Base-by-base conservation (phyloP, 1,140 invertebrate genomes). In the Thaumatotibia leucotreta region DNA sequence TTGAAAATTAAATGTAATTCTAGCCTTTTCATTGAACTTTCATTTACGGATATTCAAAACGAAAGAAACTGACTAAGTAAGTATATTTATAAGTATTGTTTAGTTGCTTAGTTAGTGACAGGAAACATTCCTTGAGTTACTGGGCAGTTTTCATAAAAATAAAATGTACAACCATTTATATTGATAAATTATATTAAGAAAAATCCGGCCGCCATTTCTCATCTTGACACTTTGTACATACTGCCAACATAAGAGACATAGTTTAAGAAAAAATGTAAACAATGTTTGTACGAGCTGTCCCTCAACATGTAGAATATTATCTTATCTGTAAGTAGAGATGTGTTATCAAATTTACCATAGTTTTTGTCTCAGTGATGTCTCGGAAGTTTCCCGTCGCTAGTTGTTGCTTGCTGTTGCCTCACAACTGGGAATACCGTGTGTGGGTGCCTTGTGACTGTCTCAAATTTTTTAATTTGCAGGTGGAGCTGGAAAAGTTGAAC, bases 401-500 rank as follows among this genome's bases (percentile, higher is more conserved):
- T 66, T 87, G 88, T 83, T 86, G 80, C 73, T 89, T 89, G 85
- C 77, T 89, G 65, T 73, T 90, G 74, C 80, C 83, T 23, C 80
- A 88, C 64, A 78, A 79, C 65, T 84, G 79, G 77, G 83, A 84
- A 45, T 82, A 70, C 61, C 17, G 64, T 24, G 82, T 82, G 33
- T 64, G 69, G 4, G 86, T 88, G 32, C 79, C 84, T 17, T 88
- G 85, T 70, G 84, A 90, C 52, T 88, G 88, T 81, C 76, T 89
- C 35, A 90, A 88, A 67, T 83, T 73, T 29, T 88, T 88, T 64
- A 75, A 75, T 61, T 91, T 94, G 70, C 93, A 99, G 96, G 94
- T 98, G 77, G 98, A 99, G 91, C 92, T 99, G 81, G 98, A 99
- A 91, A 97, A 97, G 82, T 90, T 99, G 68, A 99, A 99, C 88